These are phyloP conservation scores for Lasioglossum morio DNA, from an alignment of 2,888 invertebrate species.

Conservation along the genomic window DNA sequence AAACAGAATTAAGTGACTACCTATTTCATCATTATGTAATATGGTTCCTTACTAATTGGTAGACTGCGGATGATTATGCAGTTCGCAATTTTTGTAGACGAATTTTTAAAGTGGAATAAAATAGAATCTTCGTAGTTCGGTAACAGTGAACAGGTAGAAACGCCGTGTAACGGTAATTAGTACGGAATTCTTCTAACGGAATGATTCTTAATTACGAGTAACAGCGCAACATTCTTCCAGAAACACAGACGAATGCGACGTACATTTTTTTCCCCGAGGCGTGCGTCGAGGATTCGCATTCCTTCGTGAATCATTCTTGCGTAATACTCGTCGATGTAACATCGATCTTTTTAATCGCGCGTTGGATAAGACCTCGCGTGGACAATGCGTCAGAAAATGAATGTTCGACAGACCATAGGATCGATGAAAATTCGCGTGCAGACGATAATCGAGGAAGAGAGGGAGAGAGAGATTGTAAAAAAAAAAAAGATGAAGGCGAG, in stretches of 20 bases:
- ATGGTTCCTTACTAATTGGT: no score
- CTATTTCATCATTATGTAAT: no score
- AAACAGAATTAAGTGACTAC: no score
- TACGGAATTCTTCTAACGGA: neutral
- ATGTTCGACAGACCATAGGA: slow-evolving; percentile 1
- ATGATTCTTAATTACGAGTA: neutral
- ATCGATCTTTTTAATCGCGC: neutral
- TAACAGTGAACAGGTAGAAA: neutral
- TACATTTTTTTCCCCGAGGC: neutral
- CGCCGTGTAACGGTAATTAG: neutral
- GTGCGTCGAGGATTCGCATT: neutral
- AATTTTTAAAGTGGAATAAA: no score
- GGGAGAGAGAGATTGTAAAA: slow-evolving; percentile 61
- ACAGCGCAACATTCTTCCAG: neutral
- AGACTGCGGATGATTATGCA: no score
- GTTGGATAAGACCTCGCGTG: neutral
- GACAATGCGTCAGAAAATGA: neutral
- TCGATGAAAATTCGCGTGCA: slow-evolving; percentile 60
- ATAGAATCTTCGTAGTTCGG: neutral
- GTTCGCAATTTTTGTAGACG: no score
- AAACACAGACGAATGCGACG: neutral
- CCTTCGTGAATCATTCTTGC: neutral
- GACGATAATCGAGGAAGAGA: slow-evolving; percentile 60
- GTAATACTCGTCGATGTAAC: neutral
- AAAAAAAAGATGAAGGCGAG: slow-evolving; percentile 38